Base-by-base conservation (phyloP, 1,140 invertebrate species). In the Carposina sasakii region DNA sequence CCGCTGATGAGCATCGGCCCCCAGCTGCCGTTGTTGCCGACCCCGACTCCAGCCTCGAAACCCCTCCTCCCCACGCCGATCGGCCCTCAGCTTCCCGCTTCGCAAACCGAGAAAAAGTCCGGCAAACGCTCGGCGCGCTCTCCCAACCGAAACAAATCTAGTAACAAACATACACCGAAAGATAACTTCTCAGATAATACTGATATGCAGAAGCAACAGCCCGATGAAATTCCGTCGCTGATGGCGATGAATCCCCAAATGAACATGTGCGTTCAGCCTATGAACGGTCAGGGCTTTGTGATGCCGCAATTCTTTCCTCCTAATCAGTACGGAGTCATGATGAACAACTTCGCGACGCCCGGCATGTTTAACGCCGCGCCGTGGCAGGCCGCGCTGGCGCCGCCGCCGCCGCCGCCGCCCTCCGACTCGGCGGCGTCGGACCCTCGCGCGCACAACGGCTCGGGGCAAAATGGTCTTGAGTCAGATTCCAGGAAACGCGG, bases 401-500 rank as follows among this genome's bases (percentile, higher is more conserved):
- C 76, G 5, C 76, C 76, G 0, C 76, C 78, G 13, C 76, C 76
- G 19, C 75, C 59, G 8, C 59, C 59, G 0, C 58, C 58, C 19
- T n/a, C n/a, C n/a, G n/a, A n/a, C n/a, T 48, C 72, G 20, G 67
- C 75, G 28, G 51, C 66, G 10, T 55, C 67, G 0, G 62, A 63
- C 20, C 36, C 52, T 13, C 46, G 52, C 19, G 52, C 57, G 2
- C 16, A 13, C 33, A 46, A 34, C 31, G 69, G 69, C 64, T 65
- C 60, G 60, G 70, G 69, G 50, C 65, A 72, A 57, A 68, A 66
- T 57, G 66, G 69, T 60, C 65, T 65, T 60, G 74, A 76, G 63
- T 76, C 75, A 74, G 75, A 83, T 83, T 83, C 75, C 76, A 83
- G 78, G 73, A 83, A 75, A 54, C 69, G 68, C 51, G 74, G 62